Evolutionary conservation across 2,888 invertebrate species (phyloP).

Genomic region (Drosophila buzzatii): DNA sequence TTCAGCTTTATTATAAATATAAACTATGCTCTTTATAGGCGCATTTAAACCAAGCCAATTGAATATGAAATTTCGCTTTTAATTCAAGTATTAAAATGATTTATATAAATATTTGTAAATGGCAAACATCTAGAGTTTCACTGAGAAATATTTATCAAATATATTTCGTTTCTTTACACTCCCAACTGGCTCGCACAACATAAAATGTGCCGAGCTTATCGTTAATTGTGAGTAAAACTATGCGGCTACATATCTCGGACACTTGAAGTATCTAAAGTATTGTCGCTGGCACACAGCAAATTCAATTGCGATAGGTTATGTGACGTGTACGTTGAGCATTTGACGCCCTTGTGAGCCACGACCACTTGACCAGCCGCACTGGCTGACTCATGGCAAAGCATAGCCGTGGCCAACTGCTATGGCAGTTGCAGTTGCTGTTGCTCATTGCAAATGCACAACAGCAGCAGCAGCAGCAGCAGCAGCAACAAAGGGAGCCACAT

Average conservation of each 20-base stretch:
- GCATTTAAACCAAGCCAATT: too few relatives aligned
- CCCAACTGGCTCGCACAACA: not conserved
- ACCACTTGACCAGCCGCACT: constrained; percentile 32
- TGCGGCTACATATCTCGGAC: not conserved
- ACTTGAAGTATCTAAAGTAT: constrained; percentile 7
- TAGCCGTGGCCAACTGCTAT: not conserved
- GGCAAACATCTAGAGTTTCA: not conserved
- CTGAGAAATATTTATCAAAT: not conserved
- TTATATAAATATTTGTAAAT: too few relatives aligned
- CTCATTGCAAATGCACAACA: constrained; percentile 65
- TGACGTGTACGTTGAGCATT: constrained; percentile 13
- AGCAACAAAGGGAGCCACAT: constrained; percentile 58
- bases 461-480: constrained; percentile 32
- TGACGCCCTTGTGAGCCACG: constrained; percentile 26
- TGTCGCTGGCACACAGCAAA: constrained; percentile 19
- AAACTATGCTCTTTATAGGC: too few relatives aligned
- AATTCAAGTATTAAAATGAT: too few relatives aligned
- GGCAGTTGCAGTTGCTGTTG: constrained; percentile 13
- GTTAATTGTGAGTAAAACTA: not conserved
- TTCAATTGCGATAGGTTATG: constrained; percentile 31
- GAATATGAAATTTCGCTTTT: too few relatives aligned
- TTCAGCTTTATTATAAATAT: too few relatives aligned
- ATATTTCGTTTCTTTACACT: too few relatives aligned
- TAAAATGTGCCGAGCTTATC: not conserved
- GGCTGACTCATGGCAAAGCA: constrained; percentile 43